These are phyloP conservation scores for Pocillopora grandis DNA, from an alignment of 92 coral and sea anemone species.

Conservation along the genomic window DNA sequence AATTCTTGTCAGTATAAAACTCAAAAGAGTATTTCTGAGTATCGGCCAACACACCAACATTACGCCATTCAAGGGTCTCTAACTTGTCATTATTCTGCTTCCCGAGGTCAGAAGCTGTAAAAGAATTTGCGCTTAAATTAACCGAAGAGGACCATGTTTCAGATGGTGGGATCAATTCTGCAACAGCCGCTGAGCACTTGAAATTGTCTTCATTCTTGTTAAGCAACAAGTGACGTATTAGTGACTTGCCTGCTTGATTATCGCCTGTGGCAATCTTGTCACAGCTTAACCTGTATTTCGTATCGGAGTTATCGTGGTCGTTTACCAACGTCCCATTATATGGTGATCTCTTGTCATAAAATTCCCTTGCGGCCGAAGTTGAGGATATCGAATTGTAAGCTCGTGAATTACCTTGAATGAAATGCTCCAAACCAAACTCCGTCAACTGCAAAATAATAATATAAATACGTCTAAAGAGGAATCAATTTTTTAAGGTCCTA, in stretches of 20 bases:
- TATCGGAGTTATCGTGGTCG: not conserved
- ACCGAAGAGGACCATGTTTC: not conserved
- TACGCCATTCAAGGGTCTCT: not conserved
- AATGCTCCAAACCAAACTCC: not conserved
- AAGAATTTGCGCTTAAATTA: not conserved
- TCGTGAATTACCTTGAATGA: not conserved
- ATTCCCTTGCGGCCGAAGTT: not conserved
- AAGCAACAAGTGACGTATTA: not conserved
- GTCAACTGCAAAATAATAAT: not conserved
- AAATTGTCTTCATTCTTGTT: not conserved
- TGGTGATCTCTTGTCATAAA: not conserved
- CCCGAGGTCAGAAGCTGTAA: not conserved
- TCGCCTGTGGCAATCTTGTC: not conserved
- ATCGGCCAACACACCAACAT: conserved; percentile 4
- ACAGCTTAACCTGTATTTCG: not conserved
- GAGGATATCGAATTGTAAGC: not conserved
- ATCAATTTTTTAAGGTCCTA: not conserved
- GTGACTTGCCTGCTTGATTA: not conserved
- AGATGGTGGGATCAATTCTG: not conserved
- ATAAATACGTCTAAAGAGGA: not conserved
- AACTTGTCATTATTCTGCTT: not conserved
- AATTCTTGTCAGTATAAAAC: not conserved
- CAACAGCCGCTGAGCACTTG: conserved; percentile 6
- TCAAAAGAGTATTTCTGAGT: not conserved
- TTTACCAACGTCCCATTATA: not conserved